Evolutionary conservation across 2,888 invertebrate genomes (phyloP).

Genomic region (Heliconius ethilla): DNA sequence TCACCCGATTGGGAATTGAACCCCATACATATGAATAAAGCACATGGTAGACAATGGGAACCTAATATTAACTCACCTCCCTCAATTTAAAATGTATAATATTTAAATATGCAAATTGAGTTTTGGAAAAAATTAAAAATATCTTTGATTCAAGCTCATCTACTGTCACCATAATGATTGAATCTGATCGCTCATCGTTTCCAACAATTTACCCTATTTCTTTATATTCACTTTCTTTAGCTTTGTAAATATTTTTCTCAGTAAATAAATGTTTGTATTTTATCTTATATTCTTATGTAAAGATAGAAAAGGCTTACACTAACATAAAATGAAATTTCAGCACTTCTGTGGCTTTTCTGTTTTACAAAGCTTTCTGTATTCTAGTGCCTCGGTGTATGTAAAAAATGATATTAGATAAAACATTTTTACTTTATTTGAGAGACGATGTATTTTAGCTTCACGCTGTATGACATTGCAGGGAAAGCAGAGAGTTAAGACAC

Average conservation of each 20-base stretch:
- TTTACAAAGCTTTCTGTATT: constrained; percentile 1
- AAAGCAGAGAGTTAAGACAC: too few species aligned
- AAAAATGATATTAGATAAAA: not conserved
- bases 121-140: not conserved
- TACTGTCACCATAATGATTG: not conserved
- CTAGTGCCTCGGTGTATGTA: not conserved
- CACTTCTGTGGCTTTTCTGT: constrained; percentile 7
- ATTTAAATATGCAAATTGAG: not conserved
- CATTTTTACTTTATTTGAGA: not conserved
- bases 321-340: not conserved
- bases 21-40: too few species aligned
- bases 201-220: not conserved
- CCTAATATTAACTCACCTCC: too few species aligned
- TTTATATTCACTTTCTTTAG: not conserved
- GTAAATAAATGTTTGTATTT: constrained; percentile 4
- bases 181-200: not conserved
- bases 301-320: constrained; percentile 13
- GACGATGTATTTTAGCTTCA: not conserved
- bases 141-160: not conserved
- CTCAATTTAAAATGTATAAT: not conserved
- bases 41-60: too few species aligned
- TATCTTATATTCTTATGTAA: constrained; percentile 15
- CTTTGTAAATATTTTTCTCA: not conserved
- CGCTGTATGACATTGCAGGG: too few species aligned
- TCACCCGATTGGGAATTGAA: too few species aligned